Evolutionary conservation across 1,140 invertebrate genomes (phyloP), one percentile per base, ranked within the genome.

Genomic region (Stratiolaelaps scimitus): DNA sequence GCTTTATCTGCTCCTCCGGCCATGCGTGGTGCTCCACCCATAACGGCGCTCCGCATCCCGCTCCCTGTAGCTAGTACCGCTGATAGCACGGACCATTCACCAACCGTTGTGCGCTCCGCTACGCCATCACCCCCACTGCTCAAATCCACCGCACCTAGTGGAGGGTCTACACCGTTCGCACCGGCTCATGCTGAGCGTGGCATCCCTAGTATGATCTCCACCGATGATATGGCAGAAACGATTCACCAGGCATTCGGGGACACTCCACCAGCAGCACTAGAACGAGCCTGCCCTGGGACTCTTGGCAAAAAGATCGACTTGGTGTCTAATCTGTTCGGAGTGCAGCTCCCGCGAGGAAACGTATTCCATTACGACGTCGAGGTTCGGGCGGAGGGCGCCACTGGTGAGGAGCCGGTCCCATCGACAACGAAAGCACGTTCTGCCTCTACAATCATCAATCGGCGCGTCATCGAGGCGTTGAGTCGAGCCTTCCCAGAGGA

Each of bases 281-380:
- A 60, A 23, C 53, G 23, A 60, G 53, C 53, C 15, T 19, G 28
- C 4, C 47, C 47, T 28, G 47, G 53, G 26, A 60, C 53, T 23
- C 26, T 29, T 15, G 47, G 47, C 7, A 48, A 15, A 15, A 19
- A 19, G 47, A 23, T 19, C 47, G 28, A 48, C 20, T 19, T 48
- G 4, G 4, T 15, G 7, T 19, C 28, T 28, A 48, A 48, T 28
- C 20, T 48, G 47, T 48, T 23, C 28, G 19, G 19, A 4, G 47
- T 48, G 7, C 20, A 19, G 7, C 15, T 48, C 7, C 47, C 47
- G 47, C 47, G 15, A 6, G 47, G 47, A 7, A 4, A 48, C 28
- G 47, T 48, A 28, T 48, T 5, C 47, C 47, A 48, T 28, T 48
- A 48, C 47, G 47, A 48, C 28, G 15, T 48, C 47, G 47, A 48